A percentile compares a stretch with the other conserved stretches of the same genome.
Evolutionary conservation across 1,140 invertebrate species (phyloP).

Genomic region (Lepidurus apus): DNA sequence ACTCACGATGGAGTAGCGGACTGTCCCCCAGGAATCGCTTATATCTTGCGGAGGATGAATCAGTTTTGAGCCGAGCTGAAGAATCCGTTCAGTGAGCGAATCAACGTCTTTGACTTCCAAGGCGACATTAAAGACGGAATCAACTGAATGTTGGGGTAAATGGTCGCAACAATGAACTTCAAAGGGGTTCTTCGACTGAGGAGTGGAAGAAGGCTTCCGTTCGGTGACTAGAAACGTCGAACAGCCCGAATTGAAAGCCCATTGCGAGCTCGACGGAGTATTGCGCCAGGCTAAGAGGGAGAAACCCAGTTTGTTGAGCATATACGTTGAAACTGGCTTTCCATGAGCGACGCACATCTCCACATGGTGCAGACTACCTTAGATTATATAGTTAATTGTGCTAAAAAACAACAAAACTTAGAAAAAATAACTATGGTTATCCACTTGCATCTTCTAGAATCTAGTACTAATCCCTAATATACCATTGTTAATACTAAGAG

Average conservation of each 20-base stretch:
- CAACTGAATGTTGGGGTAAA: constrained; percentile 37
- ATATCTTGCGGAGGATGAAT: constrained; percentile 40
- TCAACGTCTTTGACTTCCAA: constrained; percentile 48
- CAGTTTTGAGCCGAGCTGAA: constrained; percentile 39
- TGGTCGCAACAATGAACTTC: constrained; percentile 6
- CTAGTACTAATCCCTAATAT: too few relatives aligned
- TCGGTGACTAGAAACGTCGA: constrained; percentile 47
- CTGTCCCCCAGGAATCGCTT: constrained; percentile 42
- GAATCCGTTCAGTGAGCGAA: constrained; percentile 39
- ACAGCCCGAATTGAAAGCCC: constrained; percentile 44
- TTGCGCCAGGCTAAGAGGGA: constrained; percentile 41
- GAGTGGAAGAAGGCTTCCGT: constrained; percentile 31
- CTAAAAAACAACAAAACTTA: too few relatives aligned
- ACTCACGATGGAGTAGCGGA: constrained; percentile 46
- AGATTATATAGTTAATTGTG: neutral
- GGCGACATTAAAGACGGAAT: constrained; percentile 50
- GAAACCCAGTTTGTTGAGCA: constrained; percentile 45
- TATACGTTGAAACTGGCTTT: constrained; percentile 37
- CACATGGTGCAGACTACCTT: constrained; percentile 47
- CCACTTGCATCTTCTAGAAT: too few relatives aligned
- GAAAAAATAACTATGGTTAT: too few relatives aligned
- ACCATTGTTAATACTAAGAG: too few relatives aligned
- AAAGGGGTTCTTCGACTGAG: neutral
- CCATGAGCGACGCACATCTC: constrained; percentile 47
- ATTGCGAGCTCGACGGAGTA: constrained; percentile 42